A percentile compares a stretch with the other conserved stretches of the same genome.
Evolutionary conservation across 2,888 invertebrate species (phyloP).

Genomic region (Malacosoma neustria): DNA sequence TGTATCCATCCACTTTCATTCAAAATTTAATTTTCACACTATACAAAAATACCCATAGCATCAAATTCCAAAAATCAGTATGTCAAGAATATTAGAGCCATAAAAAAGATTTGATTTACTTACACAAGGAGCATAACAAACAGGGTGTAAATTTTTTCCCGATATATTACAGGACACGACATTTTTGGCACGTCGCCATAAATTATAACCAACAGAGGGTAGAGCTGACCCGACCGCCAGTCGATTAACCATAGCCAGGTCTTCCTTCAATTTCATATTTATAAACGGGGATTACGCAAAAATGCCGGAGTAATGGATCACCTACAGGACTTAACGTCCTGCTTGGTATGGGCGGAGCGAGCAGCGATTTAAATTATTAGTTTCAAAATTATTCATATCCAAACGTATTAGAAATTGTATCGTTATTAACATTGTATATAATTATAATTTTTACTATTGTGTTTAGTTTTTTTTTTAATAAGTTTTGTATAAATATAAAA

Average conservation of each 20-base stretch:
- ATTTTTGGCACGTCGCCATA: conserved; percentile 46
- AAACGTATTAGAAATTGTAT: too few relatives aligned
- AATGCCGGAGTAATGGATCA: conserved; percentile 73
- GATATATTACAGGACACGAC: conserved; percentile 21
- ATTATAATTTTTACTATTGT: too few relatives aligned
- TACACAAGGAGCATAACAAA: conserved; percentile 15
- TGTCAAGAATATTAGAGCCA: background rate
- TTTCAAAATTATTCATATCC: too few relatives aligned
- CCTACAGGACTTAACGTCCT: conserved; percentile 63
- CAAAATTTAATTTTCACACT: too few relatives aligned
- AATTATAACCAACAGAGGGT: conserved; percentile 52
- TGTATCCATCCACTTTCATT: too few relatives aligned
- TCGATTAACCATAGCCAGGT: conserved; percentile 72
- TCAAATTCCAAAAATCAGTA: background rate
- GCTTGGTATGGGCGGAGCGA: conserved; percentile 28
- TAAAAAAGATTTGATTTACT: conserved; percentile 7
- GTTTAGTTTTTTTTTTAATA: too few relatives aligned
- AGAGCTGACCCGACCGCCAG: conserved; percentile 65
- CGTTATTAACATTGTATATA: too few relatives aligned
- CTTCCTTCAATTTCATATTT: conserved; percentile 75
- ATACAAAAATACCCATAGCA: too few relatives aligned
- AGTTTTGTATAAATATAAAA: too few relatives aligned
- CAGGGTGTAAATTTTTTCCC: conserved; percentile 22
- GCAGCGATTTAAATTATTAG: too few relatives aligned
- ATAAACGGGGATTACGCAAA: conserved; percentile 75